These are phyloP conservation scores for Apodemus sylvaticus DNA, from an alignment of 2,113 vertebrate species.

Conservation along the genomic window DNA sequence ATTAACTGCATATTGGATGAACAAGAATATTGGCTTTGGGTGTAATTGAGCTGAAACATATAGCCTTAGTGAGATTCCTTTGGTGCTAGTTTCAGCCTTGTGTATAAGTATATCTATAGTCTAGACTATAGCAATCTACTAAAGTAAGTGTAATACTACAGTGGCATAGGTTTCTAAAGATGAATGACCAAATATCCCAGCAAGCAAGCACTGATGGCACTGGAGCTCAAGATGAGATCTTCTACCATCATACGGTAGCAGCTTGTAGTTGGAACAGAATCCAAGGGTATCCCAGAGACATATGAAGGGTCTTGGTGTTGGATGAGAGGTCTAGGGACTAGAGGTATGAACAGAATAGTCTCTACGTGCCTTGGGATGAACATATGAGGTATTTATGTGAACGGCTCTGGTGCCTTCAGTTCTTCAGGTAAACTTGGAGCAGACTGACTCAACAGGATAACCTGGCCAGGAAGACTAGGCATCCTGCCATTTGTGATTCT, in stretches of 20 bases:
- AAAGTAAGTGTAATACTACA: neutral
- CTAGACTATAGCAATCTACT: neutral
- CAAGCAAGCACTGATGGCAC: neutral
- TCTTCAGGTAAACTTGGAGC: no score
- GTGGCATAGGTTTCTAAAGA: neutral
- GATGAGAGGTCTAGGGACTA: neutral
- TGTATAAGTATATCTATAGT: neutral
- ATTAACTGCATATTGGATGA: no score
- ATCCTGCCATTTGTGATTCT: no score
- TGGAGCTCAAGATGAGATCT: neutral
- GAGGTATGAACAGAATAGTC: neutral
- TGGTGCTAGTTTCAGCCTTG: neutral
- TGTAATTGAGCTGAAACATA: neutral
- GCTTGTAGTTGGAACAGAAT: neutral
- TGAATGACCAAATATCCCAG: neutral
- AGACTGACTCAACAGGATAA: neutral
- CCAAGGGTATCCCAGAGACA: neutral
- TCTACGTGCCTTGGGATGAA: neutral
- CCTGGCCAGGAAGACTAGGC: no score
- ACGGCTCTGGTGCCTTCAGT: neutral
- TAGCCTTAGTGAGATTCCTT: neutral
- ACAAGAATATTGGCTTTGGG: neutral
- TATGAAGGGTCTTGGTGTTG: neutral
- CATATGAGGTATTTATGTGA: no score
- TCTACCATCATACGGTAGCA: neutral